A percentile compares a stretch with the other conserved stretches of the same genome.
Conservation (phyloP, 2,888 invertebrate genomes). For the Leuctra nigra region DNA sequence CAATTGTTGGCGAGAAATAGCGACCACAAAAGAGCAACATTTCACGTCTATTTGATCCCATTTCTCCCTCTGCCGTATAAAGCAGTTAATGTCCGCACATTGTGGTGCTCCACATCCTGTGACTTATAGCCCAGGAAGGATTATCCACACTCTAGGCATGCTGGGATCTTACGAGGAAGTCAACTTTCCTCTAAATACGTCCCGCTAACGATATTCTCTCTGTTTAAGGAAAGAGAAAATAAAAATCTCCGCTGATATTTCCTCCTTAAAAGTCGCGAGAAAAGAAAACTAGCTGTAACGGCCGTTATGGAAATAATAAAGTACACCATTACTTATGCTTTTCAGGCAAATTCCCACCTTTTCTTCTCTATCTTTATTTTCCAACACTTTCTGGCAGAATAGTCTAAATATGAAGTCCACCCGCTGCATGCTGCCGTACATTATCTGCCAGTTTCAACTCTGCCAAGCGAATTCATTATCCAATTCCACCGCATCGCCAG, state of each 20-base stretch:
- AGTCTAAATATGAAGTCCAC: not conserved
- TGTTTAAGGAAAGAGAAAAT: not conserved
- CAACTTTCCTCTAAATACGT: conserved; percentile 15
- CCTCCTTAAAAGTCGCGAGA: not conserved
- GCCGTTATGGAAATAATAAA: conserved; percentile 17
- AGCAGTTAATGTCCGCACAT: conserved; percentile 11
- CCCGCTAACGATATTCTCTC: conserved; percentile 3
- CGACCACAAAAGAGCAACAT: not conserved
- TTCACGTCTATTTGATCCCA: conserved; percentile 11
- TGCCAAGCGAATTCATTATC: conserved; percentile 17
- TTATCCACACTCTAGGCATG: conserved; percentile 13
- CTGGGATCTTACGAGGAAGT: conserved; percentile 8
- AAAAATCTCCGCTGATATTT: conserved; percentile 1
- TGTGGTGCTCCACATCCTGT: not conserved
- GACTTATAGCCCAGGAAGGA: conserved; percentile 16
- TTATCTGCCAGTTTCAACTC: conserved; percentile 15
- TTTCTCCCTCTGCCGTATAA: conserved; percentile 1
- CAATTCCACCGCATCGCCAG: conserved; percentile 8
- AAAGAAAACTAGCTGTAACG: conserved; percentile 6
- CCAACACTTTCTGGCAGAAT: conserved; percentile 2
- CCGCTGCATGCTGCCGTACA: not conserved
- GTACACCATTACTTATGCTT: conserved; percentile 16
- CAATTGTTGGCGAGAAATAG: not conserved
- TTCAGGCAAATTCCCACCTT: conserved; percentile 17
- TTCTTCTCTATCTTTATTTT: not conserved